These are phyloP conservation scores for Drosophila setifemur DNA, from an alignment of 1,140 invertebrate species.

Conservation along the genomic window DNA sequence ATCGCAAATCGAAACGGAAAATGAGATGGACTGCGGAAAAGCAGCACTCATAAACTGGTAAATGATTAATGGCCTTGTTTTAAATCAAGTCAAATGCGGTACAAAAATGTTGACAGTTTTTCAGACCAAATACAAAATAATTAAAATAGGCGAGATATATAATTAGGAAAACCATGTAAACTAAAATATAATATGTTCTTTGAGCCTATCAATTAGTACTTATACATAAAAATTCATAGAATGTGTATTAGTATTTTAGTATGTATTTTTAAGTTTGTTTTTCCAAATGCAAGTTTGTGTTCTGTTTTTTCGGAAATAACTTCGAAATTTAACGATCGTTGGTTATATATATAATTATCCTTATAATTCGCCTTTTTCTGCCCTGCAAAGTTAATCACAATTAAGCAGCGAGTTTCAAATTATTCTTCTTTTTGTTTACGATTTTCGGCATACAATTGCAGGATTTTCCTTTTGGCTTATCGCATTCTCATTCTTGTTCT, in stretches of 20 bases:
- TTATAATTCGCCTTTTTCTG: neutral
- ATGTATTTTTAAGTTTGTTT: too few species aligned
- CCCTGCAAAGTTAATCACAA: conserved; percentile 2
- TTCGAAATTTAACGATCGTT: neutral
- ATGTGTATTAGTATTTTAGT: neutral
- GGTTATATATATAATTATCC: neutral
- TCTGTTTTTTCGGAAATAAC: neutral
- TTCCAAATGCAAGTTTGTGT: too few species aligned
- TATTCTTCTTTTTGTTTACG: conserved; percentile 15
- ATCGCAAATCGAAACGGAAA: neutral
- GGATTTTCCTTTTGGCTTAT: neutral
- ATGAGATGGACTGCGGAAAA: neutral
- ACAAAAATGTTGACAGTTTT: neutral
- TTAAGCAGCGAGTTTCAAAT: conserved; percentile 11
- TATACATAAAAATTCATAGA: too few species aligned
- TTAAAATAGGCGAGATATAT: too few species aligned
- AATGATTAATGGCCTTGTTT: conserved; percentile 1
- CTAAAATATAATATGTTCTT: too few species aligned
- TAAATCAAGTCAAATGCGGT: neutral
- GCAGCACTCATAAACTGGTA: neutral
- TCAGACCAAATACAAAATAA: too few species aligned
- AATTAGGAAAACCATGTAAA: too few species aligned
- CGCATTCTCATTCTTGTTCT: neutral
- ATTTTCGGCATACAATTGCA: conserved; percentile 7
- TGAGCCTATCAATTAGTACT: too few species aligned